phyloP scores from a whole-genome alignment of 2,888 invertebrate genomes.

The Mesorhabditis belari region DNA sequence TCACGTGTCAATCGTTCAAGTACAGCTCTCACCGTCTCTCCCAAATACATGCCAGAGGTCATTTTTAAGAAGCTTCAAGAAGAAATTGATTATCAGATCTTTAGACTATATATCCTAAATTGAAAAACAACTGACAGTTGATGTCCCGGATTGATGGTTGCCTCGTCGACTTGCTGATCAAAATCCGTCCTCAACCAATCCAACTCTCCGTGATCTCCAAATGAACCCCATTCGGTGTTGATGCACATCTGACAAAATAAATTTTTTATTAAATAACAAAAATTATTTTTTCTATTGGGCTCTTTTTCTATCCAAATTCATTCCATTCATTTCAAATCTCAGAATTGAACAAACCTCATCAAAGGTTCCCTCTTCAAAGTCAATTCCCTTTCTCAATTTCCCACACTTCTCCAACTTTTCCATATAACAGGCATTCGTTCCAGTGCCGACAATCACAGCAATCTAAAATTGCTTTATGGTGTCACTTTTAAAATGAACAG shows the following conservation, averaged over 20 bases:
- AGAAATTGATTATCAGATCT: no score
- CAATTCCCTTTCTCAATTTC: slow-evolving; percentile 38
- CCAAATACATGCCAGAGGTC: slow-evolving; percentile 98
- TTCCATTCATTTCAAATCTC: no score
- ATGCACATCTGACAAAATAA: slow-evolving; percentile 74
- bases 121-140: slow-evolving; percentile 62
- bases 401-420: slow-evolving; percentile 53
- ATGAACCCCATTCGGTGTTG: slow-evolving; percentile 95
- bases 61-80: slow-evolving; percentile 78
- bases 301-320: no score
- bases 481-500: neutral
- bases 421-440: slow-evolving; percentile 60
- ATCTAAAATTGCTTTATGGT: slow-evolving; percentile 55
- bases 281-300: no score
- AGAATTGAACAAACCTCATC: slow-evolving; percentile 16
- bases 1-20: slow-evolving; percentile 70
- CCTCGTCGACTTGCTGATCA: slow-evolving; percentile 72
- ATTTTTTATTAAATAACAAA: no score
- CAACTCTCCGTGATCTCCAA: slow-evolving; percentile 80
- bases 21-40: slow-evolving; percentile 80
- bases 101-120: neutral
- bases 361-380: slow-evolving; percentile 30
- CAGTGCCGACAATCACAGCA: slow-evolving; percentile 71
- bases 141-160: slow-evolving; percentile 69
- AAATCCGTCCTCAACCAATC: slow-evolving; percentile 74